These are phyloP conservation scores for Berghia stephanieae DNA, from an alignment of 1,140 invertebrate genomes.

Conservation along the genomic window DNA sequence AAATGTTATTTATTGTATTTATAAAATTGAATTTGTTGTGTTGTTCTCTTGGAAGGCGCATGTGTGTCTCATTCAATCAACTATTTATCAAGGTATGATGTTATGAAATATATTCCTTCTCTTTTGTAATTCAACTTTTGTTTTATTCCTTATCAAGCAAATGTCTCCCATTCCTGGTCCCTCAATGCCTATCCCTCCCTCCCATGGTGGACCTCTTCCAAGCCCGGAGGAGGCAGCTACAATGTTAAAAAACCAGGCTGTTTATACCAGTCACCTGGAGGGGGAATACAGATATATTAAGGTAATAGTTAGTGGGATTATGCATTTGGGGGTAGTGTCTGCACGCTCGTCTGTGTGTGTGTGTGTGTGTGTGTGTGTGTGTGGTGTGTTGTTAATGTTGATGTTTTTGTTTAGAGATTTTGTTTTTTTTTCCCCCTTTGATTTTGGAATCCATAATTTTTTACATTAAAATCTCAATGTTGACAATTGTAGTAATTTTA, in stretches of 20 bases:
- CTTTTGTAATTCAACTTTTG: no score
- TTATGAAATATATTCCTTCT: no score
- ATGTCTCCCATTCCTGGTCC: background rate
- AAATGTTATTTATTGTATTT: no score
- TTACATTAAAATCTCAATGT: background rate
- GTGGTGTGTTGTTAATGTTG: no score
- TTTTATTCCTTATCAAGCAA: background rate
- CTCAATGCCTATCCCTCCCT: constrained; percentile 14
- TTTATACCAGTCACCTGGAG: constrained; percentile 48
- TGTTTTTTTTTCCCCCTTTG: background rate
- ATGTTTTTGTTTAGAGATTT: background rate
- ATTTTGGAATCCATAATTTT: background rate
- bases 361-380: background rate
- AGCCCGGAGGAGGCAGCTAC: constrained; percentile 44
- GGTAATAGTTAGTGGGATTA: constrained; percentile 28
- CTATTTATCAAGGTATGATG: no score
- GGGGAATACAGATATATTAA: constrained; percentile 52
- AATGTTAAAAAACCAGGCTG: constrained; percentile 44
- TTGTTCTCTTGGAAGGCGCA: no score
- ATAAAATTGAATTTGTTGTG: background rate
- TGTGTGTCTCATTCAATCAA: no score
- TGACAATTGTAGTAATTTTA: background rate
- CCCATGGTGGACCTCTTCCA: constrained; percentile 24
- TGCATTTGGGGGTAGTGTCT: background rate
- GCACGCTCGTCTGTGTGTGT: background rate